Evolutionary conservation across 2,113 vertebrate genomes (phyloP).

Genomic region (Rallus limicola): DNA sequence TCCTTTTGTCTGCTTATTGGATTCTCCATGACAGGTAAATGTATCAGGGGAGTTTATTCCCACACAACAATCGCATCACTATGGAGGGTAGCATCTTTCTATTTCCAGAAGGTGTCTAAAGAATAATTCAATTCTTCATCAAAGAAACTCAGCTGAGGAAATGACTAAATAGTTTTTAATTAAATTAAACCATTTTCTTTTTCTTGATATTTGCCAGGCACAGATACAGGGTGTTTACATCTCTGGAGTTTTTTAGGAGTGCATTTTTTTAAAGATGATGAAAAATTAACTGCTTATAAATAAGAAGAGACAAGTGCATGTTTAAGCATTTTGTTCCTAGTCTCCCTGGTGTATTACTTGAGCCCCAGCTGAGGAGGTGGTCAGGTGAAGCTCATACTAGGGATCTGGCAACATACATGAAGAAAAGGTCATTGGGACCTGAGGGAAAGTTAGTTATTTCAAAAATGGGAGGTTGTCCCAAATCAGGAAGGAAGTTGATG

Average conservation of each 20-base stretch:
- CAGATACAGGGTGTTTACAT: neutral
- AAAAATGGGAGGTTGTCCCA: rapidly evolving
- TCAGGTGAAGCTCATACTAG: neutral
- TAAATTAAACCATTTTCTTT: neutral
- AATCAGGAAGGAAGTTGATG: neutral
- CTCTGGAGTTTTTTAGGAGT: neutral
- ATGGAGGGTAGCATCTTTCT: neutral
- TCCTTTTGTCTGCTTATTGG: neutral
- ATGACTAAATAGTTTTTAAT: neutral
- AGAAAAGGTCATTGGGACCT: neutral
- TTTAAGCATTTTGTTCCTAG: neutral
- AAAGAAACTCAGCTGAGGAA: constrained; percentile 13
- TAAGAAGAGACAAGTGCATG: neutral
- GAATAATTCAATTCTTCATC: constrained; percentile 5
- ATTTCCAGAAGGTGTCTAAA: constrained; percentile 13
- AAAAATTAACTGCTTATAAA: neutral
- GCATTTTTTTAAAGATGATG: neutral
- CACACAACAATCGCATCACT: neutral
- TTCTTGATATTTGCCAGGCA: neutral
- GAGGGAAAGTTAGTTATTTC: neutral
- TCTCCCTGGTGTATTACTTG: neutral
- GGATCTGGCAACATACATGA: neutral
- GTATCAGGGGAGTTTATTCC: neutral
- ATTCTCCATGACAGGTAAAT: neutral
- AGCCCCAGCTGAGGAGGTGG: neutral